Evolutionary conservation across 1,140 invertebrate genomes (phyloP).

Genomic region (Rhizoglyphus robini): DNA sequence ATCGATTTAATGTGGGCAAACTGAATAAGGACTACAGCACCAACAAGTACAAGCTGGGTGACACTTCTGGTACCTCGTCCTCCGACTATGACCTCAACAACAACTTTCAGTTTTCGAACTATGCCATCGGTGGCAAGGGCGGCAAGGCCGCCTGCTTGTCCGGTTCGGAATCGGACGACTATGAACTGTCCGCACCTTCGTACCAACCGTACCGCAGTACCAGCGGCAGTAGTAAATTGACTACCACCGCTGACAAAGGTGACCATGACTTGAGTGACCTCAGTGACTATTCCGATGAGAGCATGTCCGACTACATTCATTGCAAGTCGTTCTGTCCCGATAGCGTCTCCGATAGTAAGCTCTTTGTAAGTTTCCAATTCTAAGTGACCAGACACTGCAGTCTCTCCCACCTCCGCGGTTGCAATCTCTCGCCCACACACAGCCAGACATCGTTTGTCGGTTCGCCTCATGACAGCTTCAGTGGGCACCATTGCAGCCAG

Average conservation of each 20-base stretch:
- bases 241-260: not conserved
- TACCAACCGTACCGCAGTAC: too few species aligned
- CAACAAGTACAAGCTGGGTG: not conserved
- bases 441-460: not conserved
- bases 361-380: conserved; percentile 14
- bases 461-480: too few species aligned
- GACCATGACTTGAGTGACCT: not conserved
- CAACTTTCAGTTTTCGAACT: not conserved
- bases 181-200: not conserved
- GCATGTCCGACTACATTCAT: conserved; percentile 8
- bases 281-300: conserved; percentile 4
- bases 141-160: not conserved
- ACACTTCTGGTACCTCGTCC: not conserved
- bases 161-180: not conserved
- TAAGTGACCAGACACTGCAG: too few species aligned
- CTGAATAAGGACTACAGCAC: not conserved
- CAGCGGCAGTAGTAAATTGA: not conserved
- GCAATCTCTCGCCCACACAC: too few species aligned
- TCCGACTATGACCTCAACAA: conserved; percentile 2
- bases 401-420: not conserved
- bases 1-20: not conserved
- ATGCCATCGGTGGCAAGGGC: not conserved
- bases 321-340: conserved; percentile 15
- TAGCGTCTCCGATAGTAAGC: not conserved
- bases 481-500: too few species aligned